These are phyloP conservation scores for Meriones psammophilus DNA, from an alignment of 2,797 vertebrate species.

Conservation along the genomic window DNA sequence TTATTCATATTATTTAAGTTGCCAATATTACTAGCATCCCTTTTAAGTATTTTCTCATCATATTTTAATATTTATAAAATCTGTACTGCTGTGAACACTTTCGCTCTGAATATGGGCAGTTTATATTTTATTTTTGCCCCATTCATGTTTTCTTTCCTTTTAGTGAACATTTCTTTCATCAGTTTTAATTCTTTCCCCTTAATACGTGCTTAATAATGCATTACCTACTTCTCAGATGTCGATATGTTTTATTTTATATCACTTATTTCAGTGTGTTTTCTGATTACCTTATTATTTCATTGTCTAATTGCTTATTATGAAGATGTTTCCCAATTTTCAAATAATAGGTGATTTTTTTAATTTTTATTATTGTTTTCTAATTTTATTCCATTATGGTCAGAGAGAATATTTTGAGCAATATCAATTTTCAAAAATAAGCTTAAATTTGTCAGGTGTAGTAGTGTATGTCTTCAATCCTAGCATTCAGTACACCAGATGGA, in stretches of 20 bases:
- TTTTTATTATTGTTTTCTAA: neutral
- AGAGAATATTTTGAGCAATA: neutral
- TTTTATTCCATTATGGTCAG: neutral
- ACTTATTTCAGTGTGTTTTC: neutral
- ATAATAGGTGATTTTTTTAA: neutral
- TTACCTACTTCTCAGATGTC: neutral
- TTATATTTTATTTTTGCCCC: constrained; percentile 6
- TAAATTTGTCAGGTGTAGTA: neutral
- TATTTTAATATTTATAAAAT: constrained; percentile 30
- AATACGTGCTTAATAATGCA: neutral
- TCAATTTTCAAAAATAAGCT: neutral
- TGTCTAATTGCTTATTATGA: neutral
- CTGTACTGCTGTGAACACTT: neutral
- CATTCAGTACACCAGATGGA: neutral
- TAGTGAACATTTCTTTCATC: constrained; percentile 43
- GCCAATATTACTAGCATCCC: neutral
- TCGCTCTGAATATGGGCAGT: constrained; percentile 13
- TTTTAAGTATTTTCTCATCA: constrained; percentile 7
- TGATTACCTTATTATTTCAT: neutral
- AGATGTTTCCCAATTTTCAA: neutral
- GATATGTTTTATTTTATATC: neutral
- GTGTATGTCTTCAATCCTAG: neutral
- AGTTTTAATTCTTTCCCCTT: neutral
- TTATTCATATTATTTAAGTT: constrained; percentile 25
- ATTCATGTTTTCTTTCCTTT: constrained; percentile 13